phyloP scores from a whole-genome alignment of 2,113 vertebrate species.

The Lepus americanus region DNA sequence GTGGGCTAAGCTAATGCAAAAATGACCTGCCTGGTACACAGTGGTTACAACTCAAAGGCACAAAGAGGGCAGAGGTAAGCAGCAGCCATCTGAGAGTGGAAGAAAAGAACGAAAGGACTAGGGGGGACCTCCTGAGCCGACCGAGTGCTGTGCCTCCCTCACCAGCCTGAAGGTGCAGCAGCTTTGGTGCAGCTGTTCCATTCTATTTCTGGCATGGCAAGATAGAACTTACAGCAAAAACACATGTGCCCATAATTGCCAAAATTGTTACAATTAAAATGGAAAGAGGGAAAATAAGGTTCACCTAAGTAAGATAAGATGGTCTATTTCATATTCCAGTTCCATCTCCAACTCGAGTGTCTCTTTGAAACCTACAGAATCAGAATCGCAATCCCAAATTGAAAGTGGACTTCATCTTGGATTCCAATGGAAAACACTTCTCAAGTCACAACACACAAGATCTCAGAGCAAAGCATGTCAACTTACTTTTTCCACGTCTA shows the following conservation, averaged over 20 bases:
- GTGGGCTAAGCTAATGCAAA: background rate
- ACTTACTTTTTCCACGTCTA: constrained; percentile 61
- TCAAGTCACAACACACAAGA: background rate
- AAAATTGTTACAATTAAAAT: constrained; percentile 41
- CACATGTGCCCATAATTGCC: constrained; percentile 5
- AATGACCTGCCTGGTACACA: background rate
- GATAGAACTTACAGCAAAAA: constrained; percentile 13
- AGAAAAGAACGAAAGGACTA: background rate
- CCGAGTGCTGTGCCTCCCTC: background rate
- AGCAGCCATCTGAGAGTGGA: background rate
- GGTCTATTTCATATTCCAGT: background rate
- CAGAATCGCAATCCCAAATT: background rate
- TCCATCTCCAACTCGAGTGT: background rate
- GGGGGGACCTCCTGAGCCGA: background rate
- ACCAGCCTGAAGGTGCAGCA: background rate
- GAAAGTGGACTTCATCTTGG: background rate
- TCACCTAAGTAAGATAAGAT: background rate
- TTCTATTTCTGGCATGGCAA: constrained; percentile 9
- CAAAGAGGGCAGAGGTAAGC: background rate
- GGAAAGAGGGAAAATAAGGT: background rate
- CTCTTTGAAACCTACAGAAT: constrained; percentile 13
- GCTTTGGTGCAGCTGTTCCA: background rate
- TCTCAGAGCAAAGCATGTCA: constrained; percentile 23
- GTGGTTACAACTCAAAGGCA: constrained; percentile 1
- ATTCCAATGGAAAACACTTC: accelerated